Evolutionary conservation across 2,797 vertebrate species (phyloP).

Genomic region (Cichlasoma orientale): DNA sequence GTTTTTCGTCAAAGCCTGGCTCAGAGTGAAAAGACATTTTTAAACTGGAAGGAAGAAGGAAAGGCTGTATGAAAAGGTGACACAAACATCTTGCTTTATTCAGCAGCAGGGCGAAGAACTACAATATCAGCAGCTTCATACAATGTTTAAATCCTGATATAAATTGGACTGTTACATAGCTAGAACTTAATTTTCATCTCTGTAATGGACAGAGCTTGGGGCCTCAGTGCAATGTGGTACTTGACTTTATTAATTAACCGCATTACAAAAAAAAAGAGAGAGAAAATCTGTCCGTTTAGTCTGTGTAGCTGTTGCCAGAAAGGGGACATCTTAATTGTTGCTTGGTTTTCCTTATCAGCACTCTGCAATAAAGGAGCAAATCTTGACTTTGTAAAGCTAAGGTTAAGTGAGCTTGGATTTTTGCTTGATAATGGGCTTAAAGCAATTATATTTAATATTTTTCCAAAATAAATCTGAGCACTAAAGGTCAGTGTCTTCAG

Average conservation of each 20-base stretch:
- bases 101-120: not conserved
- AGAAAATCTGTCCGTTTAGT: not conserved
- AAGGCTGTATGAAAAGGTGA: not conserved
- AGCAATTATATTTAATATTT: not conserved
- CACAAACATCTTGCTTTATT: not conserved
- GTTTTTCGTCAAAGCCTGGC: conserved; percentile 12
- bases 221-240: too few relatives aligned
- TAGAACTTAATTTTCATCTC: not conserved
- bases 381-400: not conserved
- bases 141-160: not conserved
- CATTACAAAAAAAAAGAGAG: too few relatives aligned
- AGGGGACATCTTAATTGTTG: not conserved
- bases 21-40: not conserved
- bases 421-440: not conserved
- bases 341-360: not conserved
- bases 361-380: not conserved
- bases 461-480: too few relatives aligned
- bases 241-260: too few relatives aligned
- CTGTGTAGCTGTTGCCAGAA: not conserved
- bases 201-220: not conserved
- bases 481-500: too few relatives aligned
- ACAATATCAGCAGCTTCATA: not conserved
- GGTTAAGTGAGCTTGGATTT: not conserved
- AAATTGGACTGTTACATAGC: not conserved
- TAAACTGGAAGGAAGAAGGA: not conserved